These are phyloP conservation scores for Rhea americana DNA, from an alignment of 2,113 vertebrate genomes.

Conservation along the genomic window DNA sequence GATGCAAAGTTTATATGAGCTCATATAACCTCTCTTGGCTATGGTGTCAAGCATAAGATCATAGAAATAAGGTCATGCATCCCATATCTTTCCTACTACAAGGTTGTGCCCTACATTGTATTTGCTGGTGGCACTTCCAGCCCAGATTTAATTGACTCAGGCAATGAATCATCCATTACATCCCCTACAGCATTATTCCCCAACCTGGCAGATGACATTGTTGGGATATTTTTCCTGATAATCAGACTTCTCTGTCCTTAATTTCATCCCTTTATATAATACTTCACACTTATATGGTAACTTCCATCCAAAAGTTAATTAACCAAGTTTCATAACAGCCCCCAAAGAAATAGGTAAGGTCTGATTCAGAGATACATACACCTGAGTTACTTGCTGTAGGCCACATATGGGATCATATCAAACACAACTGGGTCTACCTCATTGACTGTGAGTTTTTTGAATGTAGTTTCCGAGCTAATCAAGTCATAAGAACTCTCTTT, in stretches of 20 bases:
- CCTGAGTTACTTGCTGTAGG: neutral
- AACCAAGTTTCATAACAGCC: conserved; percentile 34
- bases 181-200: conserved; percentile 37
- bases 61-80: conserved; percentile 38
- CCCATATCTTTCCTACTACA: conserved; percentile 5
- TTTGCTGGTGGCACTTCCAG: conserved; percentile 48
- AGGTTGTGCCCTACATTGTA: conserved; percentile 31
- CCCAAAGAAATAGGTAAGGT: conserved; percentile 27
- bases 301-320: conserved; percentile 46
- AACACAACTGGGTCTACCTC: conserved; percentile 7
- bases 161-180: conserved; percentile 35
- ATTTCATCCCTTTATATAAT: conserved; percentile 72
- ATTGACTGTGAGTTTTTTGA: neutral
- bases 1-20: conserved; percentile 49
- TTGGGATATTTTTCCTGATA: conserved; percentile 27
- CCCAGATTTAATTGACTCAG: conserved; percentile 59
- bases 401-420: neutral
- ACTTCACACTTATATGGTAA: neutral
- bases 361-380: conserved; percentile 47
- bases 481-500: neutral
- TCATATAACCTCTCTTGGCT: conserved; percentile 46
- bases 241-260: conserved; percentile 63
- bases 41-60: conserved; percentile 43
- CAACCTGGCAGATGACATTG: conserved; percentile 40
- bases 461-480: neutral